A percentile compares a stretch with the other conserved stretches of the same genome.
phyloP scores from a whole-genome alignment of 1,140 invertebrate genomes.

The Drosophila lacertosa region DNA sequence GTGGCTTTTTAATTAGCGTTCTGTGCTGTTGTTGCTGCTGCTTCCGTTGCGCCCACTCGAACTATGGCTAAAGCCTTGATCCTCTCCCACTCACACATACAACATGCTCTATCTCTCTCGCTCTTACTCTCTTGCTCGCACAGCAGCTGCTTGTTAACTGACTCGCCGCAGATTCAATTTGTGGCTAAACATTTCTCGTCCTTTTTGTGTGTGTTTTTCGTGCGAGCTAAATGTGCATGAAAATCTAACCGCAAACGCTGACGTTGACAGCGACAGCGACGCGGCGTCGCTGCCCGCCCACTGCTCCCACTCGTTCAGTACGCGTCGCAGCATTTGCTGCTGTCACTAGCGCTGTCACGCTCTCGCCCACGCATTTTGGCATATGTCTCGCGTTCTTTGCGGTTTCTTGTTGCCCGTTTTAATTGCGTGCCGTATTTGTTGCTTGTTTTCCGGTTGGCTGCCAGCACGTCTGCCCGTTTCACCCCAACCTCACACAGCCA shows the following conservation, averaged over 20 bases:
- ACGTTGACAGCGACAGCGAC: too few relatives aligned
- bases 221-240: conserved; percentile 83
- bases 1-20: conserved; percentile 80
- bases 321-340: background rate
- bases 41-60: conserved; percentile 61
- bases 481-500: background rate
- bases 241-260: conserved; percentile 58
- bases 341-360: conserved; percentile 44
- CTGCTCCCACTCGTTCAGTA: background rate
- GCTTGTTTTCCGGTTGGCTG: conserved; percentile 84
- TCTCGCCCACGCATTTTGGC: conserved; percentile 19
- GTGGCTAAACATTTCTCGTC: conserved; percentile 77
- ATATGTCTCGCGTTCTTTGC: conserved; percentile 43
- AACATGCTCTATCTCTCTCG: background rate
- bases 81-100: background rate
- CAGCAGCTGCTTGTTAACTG: conserved; percentile 58
- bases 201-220: conserved; percentile 69
- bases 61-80: conserved; percentile 40
- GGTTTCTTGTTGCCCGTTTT: conserved; percentile 53
- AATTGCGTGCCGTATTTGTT: conserved; percentile 69
- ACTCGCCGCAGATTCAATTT: conserved; percentile 74
- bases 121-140: conserved; percentile 3
- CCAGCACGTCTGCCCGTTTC: conserved; percentile 33
- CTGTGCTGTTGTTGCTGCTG: conserved; percentile 49
- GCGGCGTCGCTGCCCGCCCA: background rate